phyloP scores from a whole-genome alignment of 92 coral and sea anemone genomes.

The Epizoanthus ramosus region DNA sequence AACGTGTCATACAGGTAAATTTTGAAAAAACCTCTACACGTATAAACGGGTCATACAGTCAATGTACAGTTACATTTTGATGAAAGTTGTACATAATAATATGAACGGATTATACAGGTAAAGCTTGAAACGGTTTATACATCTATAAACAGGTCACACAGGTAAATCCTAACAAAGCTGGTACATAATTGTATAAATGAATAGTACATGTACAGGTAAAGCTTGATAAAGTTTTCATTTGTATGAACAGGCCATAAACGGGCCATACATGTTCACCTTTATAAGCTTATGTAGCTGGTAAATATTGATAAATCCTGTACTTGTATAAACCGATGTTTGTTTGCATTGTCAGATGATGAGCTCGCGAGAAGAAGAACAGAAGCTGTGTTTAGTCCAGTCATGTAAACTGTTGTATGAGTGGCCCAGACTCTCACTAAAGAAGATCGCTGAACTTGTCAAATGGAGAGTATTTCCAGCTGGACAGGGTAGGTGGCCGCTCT shows the following conservation, averaged over 20 bases:
- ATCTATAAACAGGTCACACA: not conserved
- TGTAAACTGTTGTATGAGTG: slow-evolving; percentile 90
- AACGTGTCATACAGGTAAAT: no score
- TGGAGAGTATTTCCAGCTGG: slow-evolving; percentile 92
- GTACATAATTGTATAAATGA: no score
- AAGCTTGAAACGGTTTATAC: no score
- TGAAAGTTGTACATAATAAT: not conserved
- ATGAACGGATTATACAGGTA: not conserved
- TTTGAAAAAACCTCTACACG: no score
- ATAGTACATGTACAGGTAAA: no score
- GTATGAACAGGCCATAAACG: no score
- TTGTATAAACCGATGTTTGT: not conserved
- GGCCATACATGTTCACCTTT: no score
- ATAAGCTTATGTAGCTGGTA: no score
- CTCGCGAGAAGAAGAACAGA: slow-evolving; percentile 81
- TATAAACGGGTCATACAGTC: not conserved
- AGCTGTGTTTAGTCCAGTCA: slow-evolving; percentile 79
- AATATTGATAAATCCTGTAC: no score
- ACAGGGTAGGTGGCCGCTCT: slow-evolving; percentile 60
- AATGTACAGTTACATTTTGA: not conserved
- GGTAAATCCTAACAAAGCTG: no score
- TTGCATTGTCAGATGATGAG: slow-evolving; percentile 61
- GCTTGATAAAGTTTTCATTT: no score
- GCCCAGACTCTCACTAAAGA: slow-evolving; percentile 88
- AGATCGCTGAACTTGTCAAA: slow-evolving; percentile 83